These are phyloP conservation scores for Hestina assimilis DNA, from an alignment of 1,140 invertebrate genomes.

Conservation along the genomic window DNA sequence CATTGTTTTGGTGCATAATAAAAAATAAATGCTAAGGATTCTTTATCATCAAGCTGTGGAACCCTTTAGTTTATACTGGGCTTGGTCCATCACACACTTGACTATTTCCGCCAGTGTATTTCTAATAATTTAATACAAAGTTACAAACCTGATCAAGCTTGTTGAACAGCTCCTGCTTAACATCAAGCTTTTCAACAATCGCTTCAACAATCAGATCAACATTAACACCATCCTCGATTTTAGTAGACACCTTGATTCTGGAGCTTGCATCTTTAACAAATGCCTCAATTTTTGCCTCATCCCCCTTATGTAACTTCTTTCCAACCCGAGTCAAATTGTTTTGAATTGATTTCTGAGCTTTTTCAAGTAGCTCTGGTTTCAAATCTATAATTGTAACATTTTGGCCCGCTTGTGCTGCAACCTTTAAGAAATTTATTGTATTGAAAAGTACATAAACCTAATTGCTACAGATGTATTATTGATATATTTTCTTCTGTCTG, in stretches of 20 bases:
- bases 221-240: slow-evolving; percentile 58
- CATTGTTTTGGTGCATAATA: too few relatives aligned
- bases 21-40: too few relatives aligned
- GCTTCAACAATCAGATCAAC: slow-evolving; percentile 91
- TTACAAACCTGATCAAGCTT: slow-evolving; percentile 76
- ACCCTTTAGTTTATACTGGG: too few relatives aligned
- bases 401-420: slow-evolving; percentile 88
- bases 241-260: slow-evolving; percentile 78
- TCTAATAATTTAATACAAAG: slow-evolving; percentile 9
- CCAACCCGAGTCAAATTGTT: slow-evolving; percentile 85
- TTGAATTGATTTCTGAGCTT: slow-evolving; percentile 83
- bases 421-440: slow-evolving; percentile 77
- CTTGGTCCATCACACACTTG: too few relatives aligned
- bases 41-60: too few relatives aligned
- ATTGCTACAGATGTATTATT: too few relatives aligned
- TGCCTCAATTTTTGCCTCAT: slow-evolving; percentile 79
- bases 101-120: too few relatives aligned
- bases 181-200: slow-evolving; percentile 89
- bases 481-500: too few relatives aligned
- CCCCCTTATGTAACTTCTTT: slow-evolving; percentile 87
- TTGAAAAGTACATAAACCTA: background rate
- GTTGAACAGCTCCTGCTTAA: slow-evolving; percentile 88
- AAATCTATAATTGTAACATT: slow-evolving; percentile 88
- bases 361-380: slow-evolving; percentile 83
- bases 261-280: slow-evolving; percentile 82